Evolutionary conservation across 2,888 invertebrate species (phyloP).

Genomic region (Caenorhabditis panamensis): DNA sequence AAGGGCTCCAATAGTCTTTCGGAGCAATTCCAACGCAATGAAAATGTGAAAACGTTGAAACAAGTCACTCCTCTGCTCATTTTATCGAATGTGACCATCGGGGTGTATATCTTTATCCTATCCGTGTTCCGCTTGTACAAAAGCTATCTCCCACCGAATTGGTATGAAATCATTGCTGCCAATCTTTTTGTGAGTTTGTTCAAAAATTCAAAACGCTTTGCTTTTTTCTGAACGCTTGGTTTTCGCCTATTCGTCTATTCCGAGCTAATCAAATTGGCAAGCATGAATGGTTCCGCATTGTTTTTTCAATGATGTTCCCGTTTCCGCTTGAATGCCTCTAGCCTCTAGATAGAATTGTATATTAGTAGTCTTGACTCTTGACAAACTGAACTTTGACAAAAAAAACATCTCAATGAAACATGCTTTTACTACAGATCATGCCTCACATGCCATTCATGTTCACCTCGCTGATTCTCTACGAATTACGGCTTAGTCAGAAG

Average conservation of each 20-base stretch:
- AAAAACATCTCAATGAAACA: too few relatives aligned
- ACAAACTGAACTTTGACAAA: neutral
- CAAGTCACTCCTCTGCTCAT: slow-evolving; percentile 41
- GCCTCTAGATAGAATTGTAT: too few relatives aligned
- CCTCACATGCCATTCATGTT: slow-evolving; percentile 57
- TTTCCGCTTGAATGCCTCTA: too few relatives aligned
- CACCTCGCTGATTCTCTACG: slow-evolving; percentile 32
- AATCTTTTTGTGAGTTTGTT: slow-evolving; percentile 50
- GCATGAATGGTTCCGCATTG: neutral
- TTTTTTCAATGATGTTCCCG: neutral
- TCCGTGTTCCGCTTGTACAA: slow-evolving; percentile 47
- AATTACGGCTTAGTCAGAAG: slow-evolving; percentile 23
- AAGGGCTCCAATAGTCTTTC: slow-evolving; percentile 27
- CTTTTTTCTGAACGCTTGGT: too few relatives aligned
- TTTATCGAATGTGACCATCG: slow-evolving; percentile 32
- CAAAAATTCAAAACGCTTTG: too few relatives aligned
- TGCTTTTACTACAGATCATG: slow-evolving; percentile 42
- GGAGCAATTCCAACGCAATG: slow-evolving; percentile 47
- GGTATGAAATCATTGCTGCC: slow-evolving; percentile 53
- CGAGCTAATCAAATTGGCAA: neutral
- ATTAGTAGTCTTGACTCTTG: too few relatives aligned
- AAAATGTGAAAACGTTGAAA: slow-evolving; percentile 46
- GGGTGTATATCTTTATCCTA: slow-evolving; percentile 41
- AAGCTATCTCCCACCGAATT: slow-evolving; percentile 33
- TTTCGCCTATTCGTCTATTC: too few relatives aligned